Percentiles rank a stretch among this genome's conserved stretches.
Conservation (phyloP, 1,140 invertebrate genomes). For the Phthorimaea operculella region DNA sequence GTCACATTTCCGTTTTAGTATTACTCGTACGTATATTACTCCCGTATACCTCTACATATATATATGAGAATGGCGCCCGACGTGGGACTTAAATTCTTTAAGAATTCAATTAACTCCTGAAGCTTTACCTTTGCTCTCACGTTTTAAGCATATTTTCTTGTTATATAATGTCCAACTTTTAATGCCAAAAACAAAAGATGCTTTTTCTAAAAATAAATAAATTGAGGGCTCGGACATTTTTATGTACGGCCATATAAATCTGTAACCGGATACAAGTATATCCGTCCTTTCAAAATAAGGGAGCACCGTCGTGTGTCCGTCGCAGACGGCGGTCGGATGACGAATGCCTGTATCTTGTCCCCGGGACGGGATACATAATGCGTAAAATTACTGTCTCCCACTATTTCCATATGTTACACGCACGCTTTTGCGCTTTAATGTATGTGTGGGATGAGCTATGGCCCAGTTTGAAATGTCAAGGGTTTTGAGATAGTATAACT, state of each 20-base stretch:
- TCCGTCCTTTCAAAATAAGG: conserved; percentile 39
- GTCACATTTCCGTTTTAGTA: conserved; percentile 21
- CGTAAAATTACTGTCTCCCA: conserved; percentile 56
- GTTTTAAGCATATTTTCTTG: background rate
- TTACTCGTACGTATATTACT: conserved; percentile 12
- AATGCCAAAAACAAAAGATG: background rate
- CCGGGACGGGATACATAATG: conserved; percentile 55
- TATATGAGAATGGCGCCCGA: conserved; percentile 17
- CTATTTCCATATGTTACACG: conserved; percentile 41
- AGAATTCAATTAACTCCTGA: background rate
- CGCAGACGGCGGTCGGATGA: conserved; percentile 41
- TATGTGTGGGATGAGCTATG: background rate
- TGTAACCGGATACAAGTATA: conserved; percentile 40
- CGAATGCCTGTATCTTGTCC: conserved; percentile 41
- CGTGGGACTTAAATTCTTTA: conserved; percentile 7
- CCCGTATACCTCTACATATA: conserved; percentile 7
- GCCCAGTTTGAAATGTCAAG: no score
- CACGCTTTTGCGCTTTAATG: conserved; percentile 9
- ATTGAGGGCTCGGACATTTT: conserved; percentile 19
- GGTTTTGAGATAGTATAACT: no score
- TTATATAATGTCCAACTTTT: background rate
- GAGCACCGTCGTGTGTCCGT: conserved; percentile 26
- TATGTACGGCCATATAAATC: conserved; percentile 38
- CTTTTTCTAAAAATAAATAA: conserved; percentile 19
- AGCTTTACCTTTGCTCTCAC: background rate